Percentiles rank a stretch among this genome's conserved stretches.
Conservation (phyloP, 2,113 vertebrate genomes). For the Atlantisia rogersi region DNA sequence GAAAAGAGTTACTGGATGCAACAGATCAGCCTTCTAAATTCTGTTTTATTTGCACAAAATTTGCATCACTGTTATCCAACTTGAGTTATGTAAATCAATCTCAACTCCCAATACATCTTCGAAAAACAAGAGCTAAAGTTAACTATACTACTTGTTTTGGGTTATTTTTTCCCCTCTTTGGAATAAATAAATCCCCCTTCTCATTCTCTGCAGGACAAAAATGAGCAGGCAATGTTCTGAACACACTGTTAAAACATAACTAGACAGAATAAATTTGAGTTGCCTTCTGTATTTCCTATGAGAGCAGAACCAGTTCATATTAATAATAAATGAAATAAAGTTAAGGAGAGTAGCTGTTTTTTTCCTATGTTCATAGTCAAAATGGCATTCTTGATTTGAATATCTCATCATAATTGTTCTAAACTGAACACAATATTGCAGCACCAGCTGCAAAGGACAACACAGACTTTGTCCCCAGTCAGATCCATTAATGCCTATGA, state of each 20-base stretch:
- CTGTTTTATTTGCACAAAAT: background rate
- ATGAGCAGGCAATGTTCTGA: background rate
- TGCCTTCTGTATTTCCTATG: background rate
- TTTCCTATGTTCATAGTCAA: background rate
- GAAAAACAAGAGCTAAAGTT: background rate
- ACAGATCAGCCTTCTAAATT: background rate
- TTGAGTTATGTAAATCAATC: background rate
- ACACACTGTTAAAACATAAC: background rate
- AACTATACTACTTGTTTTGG: background rate
- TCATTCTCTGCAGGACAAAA: background rate
- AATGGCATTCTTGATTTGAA: background rate
- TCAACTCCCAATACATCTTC: background rate
- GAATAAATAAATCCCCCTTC: background rate
- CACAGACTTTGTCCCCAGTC: background rate
- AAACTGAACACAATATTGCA: background rate
- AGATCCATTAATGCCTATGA: background rate
- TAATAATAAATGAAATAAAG: background rate
- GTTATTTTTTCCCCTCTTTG: background rate
- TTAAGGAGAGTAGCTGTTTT: background rate
- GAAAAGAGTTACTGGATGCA: background rate
- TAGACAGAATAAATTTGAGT: background rate
- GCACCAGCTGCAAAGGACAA: background rate
- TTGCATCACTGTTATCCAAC: background rate
- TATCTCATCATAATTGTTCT: background rate
- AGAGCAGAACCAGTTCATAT: background rate